phyloP scores from a whole-genome alignment of 1,140 invertebrate genomes.

The Sitophilus oryzae region DNA sequence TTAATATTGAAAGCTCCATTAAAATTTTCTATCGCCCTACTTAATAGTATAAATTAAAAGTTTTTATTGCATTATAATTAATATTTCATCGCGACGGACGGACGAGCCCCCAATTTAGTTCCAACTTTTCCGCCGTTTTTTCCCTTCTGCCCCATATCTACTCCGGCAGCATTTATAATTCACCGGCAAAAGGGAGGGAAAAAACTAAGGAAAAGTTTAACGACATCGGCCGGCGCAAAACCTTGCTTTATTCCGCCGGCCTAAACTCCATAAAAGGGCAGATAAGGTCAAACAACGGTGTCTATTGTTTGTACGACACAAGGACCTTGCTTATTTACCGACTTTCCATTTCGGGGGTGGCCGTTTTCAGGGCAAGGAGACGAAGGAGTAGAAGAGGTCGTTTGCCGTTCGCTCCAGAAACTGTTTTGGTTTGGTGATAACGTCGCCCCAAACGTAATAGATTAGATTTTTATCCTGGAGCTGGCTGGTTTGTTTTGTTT shows the following conservation, averaged over 20 bases:
- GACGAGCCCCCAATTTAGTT: no score
- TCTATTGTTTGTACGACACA: slow-evolving; percentile 28
- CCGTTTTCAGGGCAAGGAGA: slow-evolving; percentile 4
- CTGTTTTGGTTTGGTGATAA: slow-evolving; percentile 23
- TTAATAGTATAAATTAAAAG: no score
- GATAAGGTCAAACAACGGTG: slow-evolving; percentile 28
- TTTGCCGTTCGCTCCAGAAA: slow-evolving; percentile 10
- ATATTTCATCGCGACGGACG: no score
- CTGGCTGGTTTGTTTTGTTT: slow-evolving; percentile 9
- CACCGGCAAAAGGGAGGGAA: no score
- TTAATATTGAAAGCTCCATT: no score
- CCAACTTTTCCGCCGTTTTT: no score
- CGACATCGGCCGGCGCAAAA: no score
- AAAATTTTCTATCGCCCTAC: no score
- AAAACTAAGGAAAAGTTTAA: no score
- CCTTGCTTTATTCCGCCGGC: slow-evolving; percentile 16
- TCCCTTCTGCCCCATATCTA: no score
- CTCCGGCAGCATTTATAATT: no score
- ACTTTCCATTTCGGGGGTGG: slow-evolving; percentile 21
- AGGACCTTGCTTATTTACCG: slow-evolving; percentile 24
- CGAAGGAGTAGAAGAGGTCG: neutral
- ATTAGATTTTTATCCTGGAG: slow-evolving; percentile 15
- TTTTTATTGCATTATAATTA: no score
- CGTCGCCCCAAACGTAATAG: slow-evolving; percentile 16
- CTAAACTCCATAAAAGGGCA: slow-evolving; percentile 26